Percentiles rank a stretch among this genome's conserved stretches.
Evolutionary conservation across 2,797 vertebrate species (phyloP).

Genomic region (Sebastes hopkinsi): DNA sequence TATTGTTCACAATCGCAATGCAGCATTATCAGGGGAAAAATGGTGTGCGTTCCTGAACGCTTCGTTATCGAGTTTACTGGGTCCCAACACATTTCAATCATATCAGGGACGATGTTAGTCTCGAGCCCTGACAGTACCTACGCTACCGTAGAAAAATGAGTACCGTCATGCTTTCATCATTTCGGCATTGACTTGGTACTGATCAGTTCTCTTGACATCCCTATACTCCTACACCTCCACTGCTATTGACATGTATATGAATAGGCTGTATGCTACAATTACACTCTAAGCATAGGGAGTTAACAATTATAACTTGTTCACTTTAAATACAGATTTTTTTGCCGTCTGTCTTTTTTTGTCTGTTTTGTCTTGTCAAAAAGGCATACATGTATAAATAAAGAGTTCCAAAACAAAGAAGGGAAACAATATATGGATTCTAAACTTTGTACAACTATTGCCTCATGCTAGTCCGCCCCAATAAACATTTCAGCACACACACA

Average conservation of each 20-base stretch:
- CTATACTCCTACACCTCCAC: neutral
- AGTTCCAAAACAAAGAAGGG: neutral
- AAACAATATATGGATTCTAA: conserved; percentile 27
- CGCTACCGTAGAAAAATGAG: too few relatives aligned
- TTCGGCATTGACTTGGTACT: too few relatives aligned
- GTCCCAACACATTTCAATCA: too few relatives aligned
- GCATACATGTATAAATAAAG: neutral
- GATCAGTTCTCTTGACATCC: too few relatives aligned
- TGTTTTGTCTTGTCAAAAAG: neutral
- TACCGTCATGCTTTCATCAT: too few relatives aligned
- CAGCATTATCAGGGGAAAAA: too few relatives aligned
- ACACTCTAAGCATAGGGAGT: neutral
- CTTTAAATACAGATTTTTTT: neutral
- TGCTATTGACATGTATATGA: neutral
- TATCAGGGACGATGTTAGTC: too few relatives aligned
- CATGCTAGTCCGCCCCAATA: neutral
- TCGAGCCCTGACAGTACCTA: too few relatives aligned
- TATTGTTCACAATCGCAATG: too few relatives aligned
- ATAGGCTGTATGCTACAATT: neutral
- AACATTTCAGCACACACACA: conserved; percentile 3
- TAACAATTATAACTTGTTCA: neutral
- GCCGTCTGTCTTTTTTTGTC: neutral
- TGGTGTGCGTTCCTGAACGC: too few relatives aligned
- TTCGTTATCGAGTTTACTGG: too few relatives aligned
- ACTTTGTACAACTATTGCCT: conserved; percentile 28